Evolutionary conservation across 2,888 invertebrate genomes (phyloP), one percentile per base, ranked within the genome.

Genomic region (Watsonalla binaria): DNA sequence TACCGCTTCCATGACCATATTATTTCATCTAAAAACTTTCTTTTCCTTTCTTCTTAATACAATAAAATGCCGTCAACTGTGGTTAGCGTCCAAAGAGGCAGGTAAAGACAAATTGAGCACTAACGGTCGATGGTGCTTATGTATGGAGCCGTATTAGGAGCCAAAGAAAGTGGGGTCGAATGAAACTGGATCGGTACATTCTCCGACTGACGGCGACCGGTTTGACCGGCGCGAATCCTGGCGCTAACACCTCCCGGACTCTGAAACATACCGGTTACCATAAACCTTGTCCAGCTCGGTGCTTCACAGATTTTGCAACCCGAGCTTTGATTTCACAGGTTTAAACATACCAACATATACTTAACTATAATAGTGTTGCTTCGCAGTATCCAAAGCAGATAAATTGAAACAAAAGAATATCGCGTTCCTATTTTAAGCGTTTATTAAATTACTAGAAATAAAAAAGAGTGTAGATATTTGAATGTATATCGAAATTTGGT

Each of bases 211-310:
- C 55, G 53, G 56, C 72, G 81, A 89, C 89, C 88, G 89, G 89
- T 90, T 87, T 82, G 80, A 81, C 86, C 81, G 79, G 76, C 78
- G 86, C 84, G 78, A 85, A 86, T 88, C 89, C 88, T 84, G 86
- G 76, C 78, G 71, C 74, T 76, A 69, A 72, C 74, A 67, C 70
- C 63, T 57, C 65, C 68, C 68, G 70, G 73, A 71, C 68, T 71
- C 66, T 59, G 57, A 52, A 55, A 55, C 55, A 61, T 53, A 52
- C 53, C 59, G 61, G 57, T 61, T 65, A 64, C 60, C 63, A 60
- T 63, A 62, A 35, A 33, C 24, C 42, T 42, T 8, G 42, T 11
- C 42, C 9, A 42, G 5, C 42, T 42, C 11, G 9, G 37, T 42
- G 11, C 2, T 11, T 11, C 42, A 42, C 42, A 42, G 11, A 11